Percentiles rank a stretch among this genome's conserved stretches.
Conservation (phyloP, 2,888 invertebrate species). For the Monopis laevigella region DNA sequence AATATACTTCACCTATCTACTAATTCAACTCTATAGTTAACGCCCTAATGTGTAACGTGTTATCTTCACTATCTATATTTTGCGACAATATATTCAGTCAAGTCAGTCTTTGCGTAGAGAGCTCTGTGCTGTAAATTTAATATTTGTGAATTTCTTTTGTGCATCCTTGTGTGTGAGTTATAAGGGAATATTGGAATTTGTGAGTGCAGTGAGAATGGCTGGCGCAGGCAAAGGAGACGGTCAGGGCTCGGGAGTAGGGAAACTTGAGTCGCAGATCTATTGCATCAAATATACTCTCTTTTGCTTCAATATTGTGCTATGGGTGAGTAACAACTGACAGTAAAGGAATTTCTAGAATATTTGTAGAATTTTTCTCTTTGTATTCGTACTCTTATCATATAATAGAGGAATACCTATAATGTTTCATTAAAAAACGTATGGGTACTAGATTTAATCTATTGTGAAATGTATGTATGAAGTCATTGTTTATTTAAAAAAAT, state of each 20-base stretch:
- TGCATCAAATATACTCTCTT: conserved; percentile 84
- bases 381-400: no score
- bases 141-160: conserved; percentile 6
- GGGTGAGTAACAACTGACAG: conserved; percentile 77
- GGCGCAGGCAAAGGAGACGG: conserved; percentile 62
- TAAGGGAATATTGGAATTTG: conserved; percentile 19
- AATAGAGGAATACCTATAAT: no score
- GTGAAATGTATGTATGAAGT: no score
- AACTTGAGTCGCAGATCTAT: conserved; percentile 79
- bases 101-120: neutral
- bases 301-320: conserved; percentile 81
- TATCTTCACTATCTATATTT: conserved; percentile 37
- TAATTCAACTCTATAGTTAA: no score
- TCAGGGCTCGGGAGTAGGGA: conserved; percentile 59
- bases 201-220: conserved; percentile 29
- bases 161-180: conserved; percentile 23
- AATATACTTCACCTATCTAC: no score
- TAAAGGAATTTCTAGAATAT: no score
- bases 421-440: no score
- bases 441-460: no score
- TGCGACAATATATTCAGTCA: conserved; percentile 32
- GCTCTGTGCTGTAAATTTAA: conserved; percentile 5
- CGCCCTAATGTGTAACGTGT: conserved; percentile 36
- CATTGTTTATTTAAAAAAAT: no score
- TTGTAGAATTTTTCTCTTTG: no score